Evolutionary conservation across 2,113 vertebrate species (phyloP).

Genomic region (Microtus richardsoni): DNA sequence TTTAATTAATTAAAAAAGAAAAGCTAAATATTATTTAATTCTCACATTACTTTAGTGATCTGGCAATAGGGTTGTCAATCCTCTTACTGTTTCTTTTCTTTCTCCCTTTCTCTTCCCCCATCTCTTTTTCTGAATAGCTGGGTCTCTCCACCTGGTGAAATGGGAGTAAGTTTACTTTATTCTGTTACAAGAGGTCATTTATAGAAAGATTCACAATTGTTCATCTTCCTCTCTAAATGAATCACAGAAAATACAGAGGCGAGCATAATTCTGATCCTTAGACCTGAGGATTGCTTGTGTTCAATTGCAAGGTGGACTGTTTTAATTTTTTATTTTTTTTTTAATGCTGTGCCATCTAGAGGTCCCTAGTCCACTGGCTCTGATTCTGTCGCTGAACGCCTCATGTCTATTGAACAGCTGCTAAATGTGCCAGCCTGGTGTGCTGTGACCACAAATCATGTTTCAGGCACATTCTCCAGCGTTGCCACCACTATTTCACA

Average conservation of each 20-base stretch:
- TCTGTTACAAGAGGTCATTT: background rate
- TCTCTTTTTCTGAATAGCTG: background rate
- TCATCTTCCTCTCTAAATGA: background rate
- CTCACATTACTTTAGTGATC: background rate
- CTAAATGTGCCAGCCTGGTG: slow-evolving; percentile 58
- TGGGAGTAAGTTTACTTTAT: background rate
- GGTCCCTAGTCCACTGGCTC: slow-evolving; percentile 48
- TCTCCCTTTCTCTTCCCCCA: background rate
- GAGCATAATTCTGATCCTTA: slow-evolving; percentile 36
- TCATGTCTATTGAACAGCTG: slow-evolving; percentile 68
- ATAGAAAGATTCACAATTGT: background rate
- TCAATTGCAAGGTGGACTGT: slow-evolving; percentile 61
- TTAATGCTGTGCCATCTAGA: slow-evolving; percentile 57
- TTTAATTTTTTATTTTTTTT: background rate
- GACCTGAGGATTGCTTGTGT: slow-evolving; percentile 45
- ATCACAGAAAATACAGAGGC: background rate
- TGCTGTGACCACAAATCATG: slow-evolving; percentile 30
- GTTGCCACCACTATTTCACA: slow-evolving; percentile 45
- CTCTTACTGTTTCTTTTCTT: background rate
- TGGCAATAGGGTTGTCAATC: background rate
- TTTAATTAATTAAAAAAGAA: background rate
- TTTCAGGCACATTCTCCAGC: background rate
- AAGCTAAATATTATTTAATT: slow-evolving; percentile 1
- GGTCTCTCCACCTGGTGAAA: background rate
- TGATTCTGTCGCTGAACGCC: slow-evolving; percentile 11